phyloP scores from a whole-genome alignment of 2,888 invertebrate species.

The Pollenia angustigena region DNA sequence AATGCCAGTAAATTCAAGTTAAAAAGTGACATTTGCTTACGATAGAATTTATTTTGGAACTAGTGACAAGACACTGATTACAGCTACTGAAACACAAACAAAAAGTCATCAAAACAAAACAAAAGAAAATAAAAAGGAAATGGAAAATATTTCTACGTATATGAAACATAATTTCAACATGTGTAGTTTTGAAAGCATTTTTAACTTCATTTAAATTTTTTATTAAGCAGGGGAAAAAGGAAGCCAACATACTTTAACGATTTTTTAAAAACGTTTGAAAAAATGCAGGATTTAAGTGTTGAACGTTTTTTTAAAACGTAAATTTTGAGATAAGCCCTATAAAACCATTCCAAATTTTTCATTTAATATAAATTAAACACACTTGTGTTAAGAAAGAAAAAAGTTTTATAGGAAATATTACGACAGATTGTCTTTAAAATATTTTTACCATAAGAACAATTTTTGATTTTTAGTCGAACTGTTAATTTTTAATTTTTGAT shows the following conservation, averaged over 20 bases:
- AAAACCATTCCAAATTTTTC: background rate
- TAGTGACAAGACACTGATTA: constrained; percentile 56
- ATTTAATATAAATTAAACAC: background rate
- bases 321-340: background rate
- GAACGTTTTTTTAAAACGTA: background rate
- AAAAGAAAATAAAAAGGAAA: background rate
- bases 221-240: background rate
- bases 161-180: constrained; percentile 28
- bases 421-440: too few species aligned
- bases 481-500: too few species aligned
- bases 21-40: constrained; percentile 44
- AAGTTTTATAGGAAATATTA: too few species aligned
- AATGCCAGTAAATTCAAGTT: constrained; percentile 39
- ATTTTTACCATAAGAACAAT: too few species aligned
- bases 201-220: background rate
- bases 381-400: too few species aligned
- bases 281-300: background rate
- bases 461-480: too few species aligned
- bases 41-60: constrained; percentile 14
- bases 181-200: constrained; percentile 9
- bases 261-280: background rate
- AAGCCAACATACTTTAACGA: background rate
- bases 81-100: background rate
- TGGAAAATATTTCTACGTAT: constrained; percentile 23
- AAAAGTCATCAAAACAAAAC: background rate